Evolutionary conservation across 2,888 invertebrate species (phyloP).

Genomic region (Anodontia alba): DNA sequence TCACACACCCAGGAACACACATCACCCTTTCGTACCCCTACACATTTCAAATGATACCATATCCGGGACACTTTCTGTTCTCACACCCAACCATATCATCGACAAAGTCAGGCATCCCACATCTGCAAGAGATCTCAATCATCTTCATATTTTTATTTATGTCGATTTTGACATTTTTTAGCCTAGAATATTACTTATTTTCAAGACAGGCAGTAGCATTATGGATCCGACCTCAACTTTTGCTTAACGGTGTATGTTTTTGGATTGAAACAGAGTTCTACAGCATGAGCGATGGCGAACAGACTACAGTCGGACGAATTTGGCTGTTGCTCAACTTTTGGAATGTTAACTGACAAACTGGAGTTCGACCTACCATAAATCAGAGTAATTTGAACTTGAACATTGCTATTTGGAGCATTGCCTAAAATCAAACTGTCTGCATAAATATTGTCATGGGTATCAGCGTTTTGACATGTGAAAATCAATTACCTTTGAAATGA

Average conservation of each 20-base stretch:
- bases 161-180: background rate
- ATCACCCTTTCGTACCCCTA: background rate
- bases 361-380: background rate
- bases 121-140: too few relatives aligned
- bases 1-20: constrained; percentile 7
- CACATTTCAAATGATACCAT: constrained; percentile 7
- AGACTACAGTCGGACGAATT: background rate
- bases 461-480: background rate
- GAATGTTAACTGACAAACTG: background rate
- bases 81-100: constrained; percentile 10
- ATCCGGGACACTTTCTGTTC: constrained; percentile 13
- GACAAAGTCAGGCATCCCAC: constrained; percentile 5
- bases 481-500: constrained; percentile 1
- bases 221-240: background rate
- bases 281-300: constrained; percentile 3
- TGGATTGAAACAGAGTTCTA: constrained; percentile 6
- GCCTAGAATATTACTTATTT: constrained; percentile 6
- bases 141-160: background rate
- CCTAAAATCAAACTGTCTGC: background rate
- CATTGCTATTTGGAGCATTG: constrained; percentile 5
- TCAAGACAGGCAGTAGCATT: background rate
- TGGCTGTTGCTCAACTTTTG: background rate
- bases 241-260: background rate
- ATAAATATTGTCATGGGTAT: background rate
- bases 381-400: constrained; percentile 4